phyloP scores from a whole-genome alignment of 2,113 vertebrate species.

The Perca flavescens region DNA sequence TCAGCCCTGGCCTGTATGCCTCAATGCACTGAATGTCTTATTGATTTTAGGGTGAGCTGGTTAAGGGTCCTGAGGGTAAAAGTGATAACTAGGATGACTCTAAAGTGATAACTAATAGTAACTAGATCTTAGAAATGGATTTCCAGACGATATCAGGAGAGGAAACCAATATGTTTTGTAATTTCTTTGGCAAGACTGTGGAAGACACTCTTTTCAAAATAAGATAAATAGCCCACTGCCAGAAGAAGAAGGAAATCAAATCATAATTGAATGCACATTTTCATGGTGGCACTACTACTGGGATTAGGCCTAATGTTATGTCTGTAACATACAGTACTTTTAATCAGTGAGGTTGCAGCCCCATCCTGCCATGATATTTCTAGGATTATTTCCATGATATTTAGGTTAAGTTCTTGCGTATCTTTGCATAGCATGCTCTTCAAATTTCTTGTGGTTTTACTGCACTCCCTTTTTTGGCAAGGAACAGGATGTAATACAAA shows the following conservation, averaged over 20 bases:
- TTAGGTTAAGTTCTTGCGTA: background rate
- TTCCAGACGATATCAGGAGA: conserved; percentile 5
- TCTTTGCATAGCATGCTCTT: conserved; percentile 4
- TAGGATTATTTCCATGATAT: background rate
- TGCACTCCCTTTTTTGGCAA: background rate
- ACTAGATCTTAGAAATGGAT: conserved; percentile 6
- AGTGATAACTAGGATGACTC: conserved; percentile 5
- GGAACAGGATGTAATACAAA: conserved; percentile 18
- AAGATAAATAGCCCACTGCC: background rate
- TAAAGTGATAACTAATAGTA: conserved; percentile 35
- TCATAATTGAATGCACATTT: background rate
- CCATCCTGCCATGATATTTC: background rate
- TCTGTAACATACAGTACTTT: background rate
- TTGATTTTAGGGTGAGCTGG: conserved; percentile 59
- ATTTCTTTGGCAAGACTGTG: conserved; percentile 4
- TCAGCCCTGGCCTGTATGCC: conserved; percentile 16
- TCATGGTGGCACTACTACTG: background rate
- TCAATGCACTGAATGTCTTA: conserved; percentile 43
- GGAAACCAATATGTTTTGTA: conserved; percentile 11
- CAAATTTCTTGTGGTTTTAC: conserved; percentile 18
- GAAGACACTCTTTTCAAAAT: conserved; percentile 4
- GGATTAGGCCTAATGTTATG: background rate
- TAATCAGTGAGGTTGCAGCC: background rate
- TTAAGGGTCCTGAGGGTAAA: conserved; percentile 40
- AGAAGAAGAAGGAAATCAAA: background rate